Conservation (phyloP, 1,140 invertebrate species). For the Neomicropteryx cornuta region DNA sequence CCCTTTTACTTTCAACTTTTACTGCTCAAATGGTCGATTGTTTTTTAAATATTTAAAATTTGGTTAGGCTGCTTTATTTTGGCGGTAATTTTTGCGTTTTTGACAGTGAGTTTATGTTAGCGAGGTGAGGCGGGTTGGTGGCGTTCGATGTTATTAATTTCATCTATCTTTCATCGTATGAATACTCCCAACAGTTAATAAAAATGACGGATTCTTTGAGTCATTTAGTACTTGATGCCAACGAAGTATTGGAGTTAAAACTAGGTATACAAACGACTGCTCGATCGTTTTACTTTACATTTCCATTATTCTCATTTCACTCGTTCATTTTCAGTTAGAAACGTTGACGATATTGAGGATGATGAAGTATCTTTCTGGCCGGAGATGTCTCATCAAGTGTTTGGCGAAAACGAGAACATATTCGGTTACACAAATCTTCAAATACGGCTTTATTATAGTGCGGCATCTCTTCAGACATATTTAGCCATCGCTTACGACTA, state of each 20-base stretch:
- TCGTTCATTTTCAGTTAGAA: constrained; percentile 43
- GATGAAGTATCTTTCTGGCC: constrained; percentile 64
- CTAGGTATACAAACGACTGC: constrained; percentile 44
- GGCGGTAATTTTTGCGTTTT: too few species aligned
- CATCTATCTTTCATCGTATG: too few species aligned
- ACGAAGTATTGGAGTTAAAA: constrained; percentile 68
- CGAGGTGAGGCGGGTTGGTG: too few species aligned
- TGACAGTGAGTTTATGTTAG: too few species aligned
- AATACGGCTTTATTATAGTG: constrained; percentile 73
- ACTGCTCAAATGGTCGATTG: too few species aligned
- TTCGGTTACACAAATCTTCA: constrained; percentile 84
- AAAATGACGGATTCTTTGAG: constrained; percentile 41
- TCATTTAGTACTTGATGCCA: constrained; percentile 53
- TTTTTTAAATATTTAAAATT: too few species aligned
- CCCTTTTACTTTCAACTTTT: too few species aligned
- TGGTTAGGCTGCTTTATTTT: too few species aligned
- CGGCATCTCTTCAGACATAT: constrained; percentile 54
- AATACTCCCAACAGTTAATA: too few species aligned
- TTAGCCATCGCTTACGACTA: constrained; percentile 34
- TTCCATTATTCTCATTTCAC: background rate
- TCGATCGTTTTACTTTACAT: background rate
- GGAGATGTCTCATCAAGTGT: constrained; percentile 89
- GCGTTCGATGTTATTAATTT: too few species aligned
- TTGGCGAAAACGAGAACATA: constrained; percentile 86
- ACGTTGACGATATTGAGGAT: constrained; percentile 58